These are phyloP conservation scores for Poecile atricapillus DNA, from an alignment of 2,113 vertebrate species.

Conservation along the genomic window DNA sequence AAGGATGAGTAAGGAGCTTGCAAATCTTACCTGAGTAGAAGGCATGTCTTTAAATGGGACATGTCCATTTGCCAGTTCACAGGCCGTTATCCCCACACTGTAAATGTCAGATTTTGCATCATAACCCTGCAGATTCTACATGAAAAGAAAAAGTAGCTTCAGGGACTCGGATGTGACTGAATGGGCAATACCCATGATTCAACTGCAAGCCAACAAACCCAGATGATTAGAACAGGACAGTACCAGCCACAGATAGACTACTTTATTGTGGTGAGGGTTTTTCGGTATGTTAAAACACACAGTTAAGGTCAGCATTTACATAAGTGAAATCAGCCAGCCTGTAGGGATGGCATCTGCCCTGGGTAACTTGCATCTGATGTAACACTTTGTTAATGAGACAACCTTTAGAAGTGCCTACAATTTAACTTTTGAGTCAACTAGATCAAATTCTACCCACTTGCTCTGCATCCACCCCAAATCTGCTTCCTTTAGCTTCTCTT, in stretches of 20 bases:
- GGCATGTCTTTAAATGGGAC: slow-evolving; percentile 99
- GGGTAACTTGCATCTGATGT: not conserved
- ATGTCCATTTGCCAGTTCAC: slow-evolving; percentile 95
- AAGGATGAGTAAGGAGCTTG: not conserved
- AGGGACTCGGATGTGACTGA: not conserved
- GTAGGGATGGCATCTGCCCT: not conserved
- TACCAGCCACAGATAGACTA: not conserved
- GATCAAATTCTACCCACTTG: not conserved
- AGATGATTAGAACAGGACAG: not conserved
- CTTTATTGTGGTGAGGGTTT: not conserved
- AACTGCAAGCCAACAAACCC: not conserved
- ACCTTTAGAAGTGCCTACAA: not conserved
- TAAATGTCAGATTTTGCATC: slow-evolving; percentile 98
- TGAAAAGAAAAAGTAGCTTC: not conserved
- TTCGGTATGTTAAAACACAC: not conserved
- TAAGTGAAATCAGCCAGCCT: not conserved
- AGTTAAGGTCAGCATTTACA: not conserved
- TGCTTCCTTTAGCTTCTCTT: not conserved
- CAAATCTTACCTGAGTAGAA: slow-evolving; percentile 84
- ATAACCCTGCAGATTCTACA: slow-evolving; percentile 93
- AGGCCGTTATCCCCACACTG: slow-evolving; percentile 96
- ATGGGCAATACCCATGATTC: accelerated
- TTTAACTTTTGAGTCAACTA: not conserved
- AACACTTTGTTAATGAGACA: not conserved
- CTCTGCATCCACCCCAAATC: not conserved